Evolutionary conservation across 1,140 invertebrate species (phyloP).

Genomic region (Pogonognathellus flavescens): DNA sequence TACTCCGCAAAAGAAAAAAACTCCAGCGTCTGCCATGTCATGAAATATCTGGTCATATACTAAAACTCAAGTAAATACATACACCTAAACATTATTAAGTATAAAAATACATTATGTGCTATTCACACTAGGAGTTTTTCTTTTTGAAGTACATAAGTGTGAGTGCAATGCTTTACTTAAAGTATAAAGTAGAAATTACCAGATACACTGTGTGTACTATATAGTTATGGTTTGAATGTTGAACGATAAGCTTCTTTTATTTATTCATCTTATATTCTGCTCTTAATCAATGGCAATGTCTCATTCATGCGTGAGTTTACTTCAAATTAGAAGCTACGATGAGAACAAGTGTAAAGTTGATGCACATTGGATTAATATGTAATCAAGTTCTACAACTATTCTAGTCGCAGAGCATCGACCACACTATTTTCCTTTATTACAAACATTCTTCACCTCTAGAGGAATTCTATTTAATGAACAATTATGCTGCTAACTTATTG

Average conservation of each 20-base stretch:
- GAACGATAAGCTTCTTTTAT: conserved; percentile 8
- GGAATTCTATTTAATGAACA: no score
- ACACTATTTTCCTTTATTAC: no score
- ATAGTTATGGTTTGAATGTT: no score
- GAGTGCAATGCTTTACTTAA: not conserved
- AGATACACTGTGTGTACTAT: not conserved
- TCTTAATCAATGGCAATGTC: conserved; percentile 57
- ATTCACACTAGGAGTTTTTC: not conserved
- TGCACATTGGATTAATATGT: conserved; percentile 7
- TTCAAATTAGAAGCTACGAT: conserved; percentile 29
- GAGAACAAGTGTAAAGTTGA: not conserved
- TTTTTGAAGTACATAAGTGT: not conserved
- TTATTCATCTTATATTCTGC: conserved; percentile 57
- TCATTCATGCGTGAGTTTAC: conserved; percentile 53
- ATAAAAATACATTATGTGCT: not conserved
- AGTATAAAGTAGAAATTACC: not conserved
- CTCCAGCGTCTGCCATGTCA: conserved; percentile 38
- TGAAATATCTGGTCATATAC: conserved; percentile 20
- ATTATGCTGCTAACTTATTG: no score
- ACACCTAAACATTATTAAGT: not conserved
- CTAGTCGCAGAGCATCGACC: no score
- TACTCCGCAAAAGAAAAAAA: conserved; percentile 56
- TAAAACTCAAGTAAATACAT: not conserved
- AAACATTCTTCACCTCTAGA: no score
- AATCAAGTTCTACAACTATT: no score